phyloP scores from a whole-genome alignment of 2,113 vertebrate genomes.

The Isurus oxyrinchus region DNA sequence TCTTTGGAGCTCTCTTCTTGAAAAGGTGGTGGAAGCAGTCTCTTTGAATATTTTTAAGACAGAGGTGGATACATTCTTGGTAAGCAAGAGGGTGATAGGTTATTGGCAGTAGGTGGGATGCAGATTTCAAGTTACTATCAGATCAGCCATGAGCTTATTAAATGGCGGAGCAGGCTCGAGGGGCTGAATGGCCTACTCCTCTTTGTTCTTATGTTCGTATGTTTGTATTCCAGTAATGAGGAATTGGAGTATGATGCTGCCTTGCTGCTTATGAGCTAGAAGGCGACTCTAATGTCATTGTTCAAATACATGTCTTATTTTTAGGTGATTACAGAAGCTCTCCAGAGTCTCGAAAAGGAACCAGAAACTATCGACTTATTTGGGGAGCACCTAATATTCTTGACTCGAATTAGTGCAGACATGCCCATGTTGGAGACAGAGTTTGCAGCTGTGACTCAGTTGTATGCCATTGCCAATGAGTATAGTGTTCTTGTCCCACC shows the following conservation, averaged over 20 bases:
- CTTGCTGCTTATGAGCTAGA: background rate
- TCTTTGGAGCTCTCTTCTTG: too few species aligned
- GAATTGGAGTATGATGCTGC: background rate
- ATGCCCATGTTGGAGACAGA: conserved; percentile 48
- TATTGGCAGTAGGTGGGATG: too few species aligned
- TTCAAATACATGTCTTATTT: conserved; percentile 43
- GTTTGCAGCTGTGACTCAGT: conserved; percentile 42
- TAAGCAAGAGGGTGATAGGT: too few species aligned
- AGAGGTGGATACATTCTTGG: too few species aligned
- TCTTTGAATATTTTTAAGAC: too few species aligned
- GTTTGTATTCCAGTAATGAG: background rate
- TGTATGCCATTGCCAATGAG: conserved; percentile 47
- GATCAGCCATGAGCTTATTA: too few species aligned
- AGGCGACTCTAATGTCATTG: background rate
- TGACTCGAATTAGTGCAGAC: conserved; percentile 45
- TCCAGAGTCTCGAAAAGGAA: conserved; percentile 45
- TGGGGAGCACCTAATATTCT: conserved; percentile 50
- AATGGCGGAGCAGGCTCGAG: too few species aligned
- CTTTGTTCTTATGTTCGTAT: too few species aligned
- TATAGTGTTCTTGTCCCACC: conserved; percentile 48
- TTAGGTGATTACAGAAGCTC: conserved; percentile 48
- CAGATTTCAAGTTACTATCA: too few species aligned
- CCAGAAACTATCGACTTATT: conserved; percentile 51
- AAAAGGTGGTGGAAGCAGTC: too few species aligned
- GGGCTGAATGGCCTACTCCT: too few species aligned